phyloP scores from a whole-genome alignment of 1,140 invertebrate species.

The Asobara japonica region DNA sequence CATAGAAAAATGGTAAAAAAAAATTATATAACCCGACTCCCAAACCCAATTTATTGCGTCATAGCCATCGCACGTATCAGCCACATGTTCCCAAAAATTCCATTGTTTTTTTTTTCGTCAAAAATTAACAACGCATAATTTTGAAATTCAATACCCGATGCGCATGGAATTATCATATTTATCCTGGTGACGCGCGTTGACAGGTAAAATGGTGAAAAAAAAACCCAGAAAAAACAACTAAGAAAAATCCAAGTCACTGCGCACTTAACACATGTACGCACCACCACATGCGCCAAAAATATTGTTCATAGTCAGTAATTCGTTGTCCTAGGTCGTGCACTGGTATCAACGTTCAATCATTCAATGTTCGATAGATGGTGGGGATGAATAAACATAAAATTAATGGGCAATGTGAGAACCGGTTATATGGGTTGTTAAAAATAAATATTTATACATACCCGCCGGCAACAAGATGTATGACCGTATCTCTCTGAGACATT shows the following conservation, averaged over 20 bases:
- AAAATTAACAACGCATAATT: no score
- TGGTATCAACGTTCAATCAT: background rate
- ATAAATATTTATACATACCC: slow-evolving; percentile 72
- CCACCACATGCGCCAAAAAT: background rate
- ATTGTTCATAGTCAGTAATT: background rate
- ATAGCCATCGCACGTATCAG: no score
- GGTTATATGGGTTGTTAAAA: slow-evolving; percentile 25
- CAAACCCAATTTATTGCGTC: background rate
- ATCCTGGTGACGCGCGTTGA: background rate
- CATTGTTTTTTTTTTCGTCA: no score
- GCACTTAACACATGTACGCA: background rate
- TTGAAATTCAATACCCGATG: background rate
- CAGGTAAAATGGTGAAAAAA: no score
- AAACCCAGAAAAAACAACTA: background rate
- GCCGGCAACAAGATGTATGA: slow-evolving; percentile 87
- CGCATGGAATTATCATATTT: background rate
- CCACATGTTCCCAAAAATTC: no score
- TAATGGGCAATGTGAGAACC: background rate
- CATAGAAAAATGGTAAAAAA: background rate
- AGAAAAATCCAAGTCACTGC: background rate
- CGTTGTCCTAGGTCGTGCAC: background rate
- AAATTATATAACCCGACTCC: background rate
- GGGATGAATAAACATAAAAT: background rate
- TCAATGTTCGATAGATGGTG: background rate
- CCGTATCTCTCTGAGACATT: slow-evolving; percentile 81